Evolutionary conservation across 2,113 vertebrate species (phyloP).

Genomic region (Tympanuchus pallidicinctus): DNA sequence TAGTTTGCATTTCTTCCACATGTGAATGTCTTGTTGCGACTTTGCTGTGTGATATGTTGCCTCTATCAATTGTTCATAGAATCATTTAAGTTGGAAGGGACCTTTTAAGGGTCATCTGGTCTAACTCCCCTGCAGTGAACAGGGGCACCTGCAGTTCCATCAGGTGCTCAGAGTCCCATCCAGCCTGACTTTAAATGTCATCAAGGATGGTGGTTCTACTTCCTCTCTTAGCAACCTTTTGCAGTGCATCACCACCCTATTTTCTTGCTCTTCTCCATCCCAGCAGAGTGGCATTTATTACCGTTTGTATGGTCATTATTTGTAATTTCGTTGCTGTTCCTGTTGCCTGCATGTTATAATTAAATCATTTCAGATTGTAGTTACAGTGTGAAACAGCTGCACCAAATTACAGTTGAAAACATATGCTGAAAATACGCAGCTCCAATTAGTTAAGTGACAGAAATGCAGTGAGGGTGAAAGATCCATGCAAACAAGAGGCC

Average conservation of each 20-base stretch:
- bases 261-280: slow-evolving; percentile 34
- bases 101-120: no score
- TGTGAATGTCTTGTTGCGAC: neutral
- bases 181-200: neutral
- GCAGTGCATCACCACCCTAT: neutral
- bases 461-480: neutral
- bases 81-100: no score
- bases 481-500: slow-evolving; percentile 30
- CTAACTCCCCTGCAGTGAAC: no score
- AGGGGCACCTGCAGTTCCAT: no score
- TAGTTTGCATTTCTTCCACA: neutral
- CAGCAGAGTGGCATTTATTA: slow-evolving; percentile 64
- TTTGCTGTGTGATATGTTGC: neutral
- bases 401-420: slow-evolving; percentile 70
- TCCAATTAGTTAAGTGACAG: slow-evolving; percentile 59
- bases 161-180: neutral
- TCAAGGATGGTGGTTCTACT: neutral
- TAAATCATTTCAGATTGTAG: slow-evolving; percentile 68
- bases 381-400: slow-evolving; percentile 74
- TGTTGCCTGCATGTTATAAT: slow-evolving; percentile 71
- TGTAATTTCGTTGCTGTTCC: slow-evolving; percentile 69
- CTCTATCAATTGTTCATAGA: neutral
- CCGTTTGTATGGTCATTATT: slow-evolving; percentile 69
- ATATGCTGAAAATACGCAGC: slow-evolving; percentile 55
- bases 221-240: neutral